Base-by-base conservation (phyloP, 2,113 vertebrate species). In the Platysternon megacephalum region DNA sequence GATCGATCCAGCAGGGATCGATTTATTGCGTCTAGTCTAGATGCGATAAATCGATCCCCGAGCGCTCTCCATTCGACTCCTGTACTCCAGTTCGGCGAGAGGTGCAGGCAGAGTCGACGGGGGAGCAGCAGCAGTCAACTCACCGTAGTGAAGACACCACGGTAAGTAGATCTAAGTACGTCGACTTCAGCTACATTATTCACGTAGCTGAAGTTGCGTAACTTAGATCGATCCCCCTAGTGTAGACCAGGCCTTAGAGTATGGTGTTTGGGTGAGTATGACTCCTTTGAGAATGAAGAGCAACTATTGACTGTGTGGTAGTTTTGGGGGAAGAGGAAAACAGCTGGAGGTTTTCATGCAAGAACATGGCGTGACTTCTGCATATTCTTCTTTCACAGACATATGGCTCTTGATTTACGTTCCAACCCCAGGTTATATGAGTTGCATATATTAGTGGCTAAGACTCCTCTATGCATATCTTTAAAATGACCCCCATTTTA, bases 401-500 rank as follows among this genome's bases (percentile, higher is more conserved):
- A 9, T 85, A 82, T 46, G 32, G 58, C 0, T 1, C 76, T 93
- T 93, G 84, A 74, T 93, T 88, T 85, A 88, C 85, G 74, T 89
- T 94, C 93, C 89, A 94, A 58, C 32, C n/a, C 81, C 14, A 53
- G 44, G 58, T 85, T 93, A 90, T 72, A 91, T 68, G 85, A 68
- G 51, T 79, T 97, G 81, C 89, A 97, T 96, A 97, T 94, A 97
- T 97, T 88, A 92, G 84, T 86, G 74, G 46, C 11, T 93, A 95
- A 95, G 91, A 78, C 19, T 89, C 28, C 32, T 46, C 32, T 88
- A 87, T 86, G 95, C 74, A 97, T 97, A 97, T 95, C 91, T 97
- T 97, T 97, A 97, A 98, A 97, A 93, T 94, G 89, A 95, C 86
- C 90, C 93, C 96, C 22, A 88, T 96, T 91, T 95, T 95, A 93